A percentile compares a stretch with the other conserved stretches of the same genome.
Evolutionary conservation across 2,113 vertebrate species (phyloP).

Genomic region (Vidua chalybeata): DNA sequence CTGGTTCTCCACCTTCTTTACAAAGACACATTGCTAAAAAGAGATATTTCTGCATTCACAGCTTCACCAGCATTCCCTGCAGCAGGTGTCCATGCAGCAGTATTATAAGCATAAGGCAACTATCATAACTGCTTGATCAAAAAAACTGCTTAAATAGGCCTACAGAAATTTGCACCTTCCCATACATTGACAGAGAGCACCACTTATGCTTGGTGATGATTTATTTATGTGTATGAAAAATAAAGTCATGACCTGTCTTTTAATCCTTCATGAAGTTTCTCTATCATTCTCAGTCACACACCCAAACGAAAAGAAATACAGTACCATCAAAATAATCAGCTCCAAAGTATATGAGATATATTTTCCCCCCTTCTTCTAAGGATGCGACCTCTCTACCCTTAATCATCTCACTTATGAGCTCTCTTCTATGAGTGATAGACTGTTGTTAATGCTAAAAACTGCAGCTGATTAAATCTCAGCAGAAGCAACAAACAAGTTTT

Average conservation of each 20-base stretch:
- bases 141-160: neutral
- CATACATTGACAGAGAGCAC: neutral
- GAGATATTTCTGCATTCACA: neutral
- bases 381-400: neutral
- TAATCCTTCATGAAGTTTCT: neutral
- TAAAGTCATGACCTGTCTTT: neutral
- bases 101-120: neutral
- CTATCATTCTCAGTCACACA: neutral
- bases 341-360: neutral
- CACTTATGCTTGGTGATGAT: neutral
- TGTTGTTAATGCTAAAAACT: neutral
- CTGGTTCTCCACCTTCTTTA: neutral
- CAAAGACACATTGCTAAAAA: neutral
- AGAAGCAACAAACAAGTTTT: neutral
- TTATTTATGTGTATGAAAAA: neutral
- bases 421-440: neutral
- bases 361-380: neutral
- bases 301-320: neutral
- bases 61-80: neutral
- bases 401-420: neutral
- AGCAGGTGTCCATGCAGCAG: neutral
- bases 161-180: neutral
- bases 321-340: neutral
- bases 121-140: neutral
- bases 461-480: constrained; percentile 1